Base-by-base conservation (phyloP, 53 echinoderm and acorn worm species). In the Actinopyga echinites region DNA sequence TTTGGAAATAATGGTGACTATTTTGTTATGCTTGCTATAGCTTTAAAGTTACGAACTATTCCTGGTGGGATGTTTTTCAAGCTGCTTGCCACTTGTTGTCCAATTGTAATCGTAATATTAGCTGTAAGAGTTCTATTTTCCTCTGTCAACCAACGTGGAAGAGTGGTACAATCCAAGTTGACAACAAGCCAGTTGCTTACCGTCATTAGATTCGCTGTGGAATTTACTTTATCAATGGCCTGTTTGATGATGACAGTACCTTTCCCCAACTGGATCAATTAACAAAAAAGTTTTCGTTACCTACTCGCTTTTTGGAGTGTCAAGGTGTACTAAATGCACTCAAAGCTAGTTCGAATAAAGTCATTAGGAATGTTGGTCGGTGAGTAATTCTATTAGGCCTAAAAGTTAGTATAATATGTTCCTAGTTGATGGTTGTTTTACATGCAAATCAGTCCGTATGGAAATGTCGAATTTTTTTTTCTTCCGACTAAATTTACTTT, bases 171-270 rank as follows among this genome's bases (percentile, higher is more conserved):
- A 62, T 28, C 23, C 63, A 62, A 62, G 63, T 62, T 62, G 19
- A 62, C 29, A 62, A 62, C 63, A 62, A 62, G 63, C 63, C 63
- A 15, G 7, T 62, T 62, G 63, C 23, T 62, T 62, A n/a, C 7
- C 24, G 23, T 17, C 63, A 62, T 21, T 62, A 30, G 19, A n/a
- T 62, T 13, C 6, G 9, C n/a, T 62, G 63, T 62, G 63, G 63
- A 62, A 62, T 62, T 62, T 62, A 20, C 23, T 23, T 62, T 62
- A 62, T 62, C 63, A 62, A 62, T 62, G 62, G 29, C 62, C 10
- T 62, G 23, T 62, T 62, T 62, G 62, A 62, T 22, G 23, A 62
- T 62, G 63, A 62, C 29, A 22, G 63, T 62, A 22, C 63, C 63
- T 62, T 62, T 62, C 29, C 11, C 3, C 21, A 22, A 21, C 21